Conservation (phyloP, 2,797 vertebrate genomes). For the Enoplosus armatus region DNA sequence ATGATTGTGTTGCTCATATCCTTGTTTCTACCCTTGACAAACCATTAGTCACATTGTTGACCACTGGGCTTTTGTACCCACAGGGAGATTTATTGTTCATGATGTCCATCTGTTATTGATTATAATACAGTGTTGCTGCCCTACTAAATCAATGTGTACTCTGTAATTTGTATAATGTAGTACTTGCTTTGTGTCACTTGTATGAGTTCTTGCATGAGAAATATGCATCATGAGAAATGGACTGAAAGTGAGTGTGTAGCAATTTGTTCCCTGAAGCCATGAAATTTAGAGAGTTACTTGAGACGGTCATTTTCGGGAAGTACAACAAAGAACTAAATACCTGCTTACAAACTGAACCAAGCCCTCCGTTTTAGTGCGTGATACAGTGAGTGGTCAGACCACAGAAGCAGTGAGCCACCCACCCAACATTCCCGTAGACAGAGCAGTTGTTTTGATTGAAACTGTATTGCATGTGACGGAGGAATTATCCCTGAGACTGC, state of each 20-base stretch:
- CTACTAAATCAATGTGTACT: slow-evolving; percentile 2
- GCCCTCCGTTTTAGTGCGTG: slow-evolving; percentile 56
- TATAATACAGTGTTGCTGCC: not conserved
- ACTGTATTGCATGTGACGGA: slow-evolving; percentile 66
- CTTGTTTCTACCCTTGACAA: slow-evolving; percentile 47
- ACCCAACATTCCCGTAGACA: slow-evolving; percentile 46
- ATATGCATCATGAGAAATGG: not conserved
- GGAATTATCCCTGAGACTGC: slow-evolving; percentile 60
- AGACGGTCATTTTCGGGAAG: slow-evolving; percentile 52
- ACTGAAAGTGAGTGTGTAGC: slow-evolving; percentile 10
- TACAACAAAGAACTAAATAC: slow-evolving; percentile 42
- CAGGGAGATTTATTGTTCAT: not conserved
- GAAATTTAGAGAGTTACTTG: slow-evolving; percentile 32
- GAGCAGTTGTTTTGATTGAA: slow-evolving; percentile 58
- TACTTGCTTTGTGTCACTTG: not conserved
- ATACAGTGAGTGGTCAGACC: slow-evolving; percentile 66
- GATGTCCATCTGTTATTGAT: slow-evolving; percentile 29
- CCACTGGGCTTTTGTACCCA: not conserved
- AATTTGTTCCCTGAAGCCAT: slow-evolving; percentile 4
- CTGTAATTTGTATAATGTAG: not conserved
- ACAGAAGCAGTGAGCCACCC: slow-evolving; percentile 57
- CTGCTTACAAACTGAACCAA: slow-evolving; percentile 45
- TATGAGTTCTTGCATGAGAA: not conserved
- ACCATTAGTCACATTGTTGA: slow-evolving; percentile 55
- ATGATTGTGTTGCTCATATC: slow-evolving; percentile 54